These are phyloP conservation scores for Hoplodrina ambigua DNA, from an alignment of 2,888 invertebrate species.

Conservation along the genomic window DNA sequence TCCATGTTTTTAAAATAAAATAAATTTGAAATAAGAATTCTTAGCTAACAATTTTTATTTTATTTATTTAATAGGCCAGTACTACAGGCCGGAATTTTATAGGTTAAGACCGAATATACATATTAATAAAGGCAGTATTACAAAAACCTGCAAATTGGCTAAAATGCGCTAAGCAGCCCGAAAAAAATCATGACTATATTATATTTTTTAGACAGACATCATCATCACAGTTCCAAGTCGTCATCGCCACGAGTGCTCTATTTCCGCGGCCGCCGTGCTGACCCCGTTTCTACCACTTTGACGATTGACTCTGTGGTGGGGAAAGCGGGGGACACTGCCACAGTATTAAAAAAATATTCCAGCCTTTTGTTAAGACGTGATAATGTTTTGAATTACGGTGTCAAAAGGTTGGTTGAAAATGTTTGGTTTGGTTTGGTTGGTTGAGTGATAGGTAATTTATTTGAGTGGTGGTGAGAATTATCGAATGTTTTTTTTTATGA, in stretches of 20 bases:
- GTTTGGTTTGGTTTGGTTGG: not conserved
- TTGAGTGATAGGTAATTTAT: not conserved
- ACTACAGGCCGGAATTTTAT: too few species aligned
- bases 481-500: too few species aligned
- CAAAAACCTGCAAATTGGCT: too few species aligned
- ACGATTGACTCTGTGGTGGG: slow-evolving; percentile 74
- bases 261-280: slow-evolving; percentile 68
- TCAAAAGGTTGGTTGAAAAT: not conserved
- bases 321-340: slow-evolving; percentile 48
- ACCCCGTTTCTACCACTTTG: slow-evolving; percentile 77
- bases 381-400: slow-evolving; percentile 29
- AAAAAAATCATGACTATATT: slow-evolving; percentile 42
- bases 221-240: slow-evolving; percentile 51
- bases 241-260: slow-evolving; percentile 68
- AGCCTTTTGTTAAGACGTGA: slow-evolving; percentile 32
- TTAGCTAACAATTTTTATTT: too few species aligned
- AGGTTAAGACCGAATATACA: too few species aligned
- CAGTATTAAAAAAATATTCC: slow-evolving; percentile 55
- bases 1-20: too few species aligned
- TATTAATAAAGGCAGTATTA: too few species aligned
- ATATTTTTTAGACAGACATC: slow-evolving; percentile 32
- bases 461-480: not conserved
- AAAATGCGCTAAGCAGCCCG: not conserved
- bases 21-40: too few species aligned
- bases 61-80: too few species aligned